phyloP scores from a whole-genome alignment of 2,113 vertebrate species.

The Pangasianodon gigas region DNA sequence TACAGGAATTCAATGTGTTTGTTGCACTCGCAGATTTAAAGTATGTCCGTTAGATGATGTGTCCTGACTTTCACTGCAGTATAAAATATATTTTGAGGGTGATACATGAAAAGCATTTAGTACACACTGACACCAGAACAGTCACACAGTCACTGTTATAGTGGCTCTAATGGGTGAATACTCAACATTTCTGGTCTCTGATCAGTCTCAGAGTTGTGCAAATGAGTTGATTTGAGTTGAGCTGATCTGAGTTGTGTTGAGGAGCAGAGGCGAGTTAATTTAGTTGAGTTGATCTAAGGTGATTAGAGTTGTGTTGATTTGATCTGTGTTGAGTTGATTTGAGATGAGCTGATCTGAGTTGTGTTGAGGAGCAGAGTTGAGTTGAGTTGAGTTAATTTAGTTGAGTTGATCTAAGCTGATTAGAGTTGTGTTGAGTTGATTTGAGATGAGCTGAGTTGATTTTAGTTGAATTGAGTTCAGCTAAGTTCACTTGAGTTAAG shows the following conservation, averaged over 20 bases:
- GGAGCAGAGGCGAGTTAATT: background rate
- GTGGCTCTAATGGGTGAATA: conserved; percentile 4
- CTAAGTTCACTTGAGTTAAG: background rate
- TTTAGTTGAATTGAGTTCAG: background rate
- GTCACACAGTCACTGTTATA: background rate
- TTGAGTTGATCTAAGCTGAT: background rate
- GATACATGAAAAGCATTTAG: background rate
- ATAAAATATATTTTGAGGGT: conserved; percentile 5
- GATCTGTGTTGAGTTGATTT: background rate
- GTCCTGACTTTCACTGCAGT: background rate
- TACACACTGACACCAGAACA: conserved; percentile 3
- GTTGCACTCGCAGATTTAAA: background rate
- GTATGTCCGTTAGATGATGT: background rate
- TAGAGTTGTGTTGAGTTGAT: background rate
- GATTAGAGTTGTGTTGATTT: background rate
- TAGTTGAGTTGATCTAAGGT: background rate
- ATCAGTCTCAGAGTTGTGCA: background rate
- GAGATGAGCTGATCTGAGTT: background rate
- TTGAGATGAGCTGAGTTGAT: background rate
- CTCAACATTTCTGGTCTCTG: background rate
- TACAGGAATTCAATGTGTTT: background rate
- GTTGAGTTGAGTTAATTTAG: background rate
- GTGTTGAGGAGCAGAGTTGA: background rate
- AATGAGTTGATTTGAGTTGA: background rate
- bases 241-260: background rate